These are phyloP conservation scores for Galerucella pusilla DNA, from an alignment of 2,888 invertebrate species.

Conservation along the genomic window DNA sequence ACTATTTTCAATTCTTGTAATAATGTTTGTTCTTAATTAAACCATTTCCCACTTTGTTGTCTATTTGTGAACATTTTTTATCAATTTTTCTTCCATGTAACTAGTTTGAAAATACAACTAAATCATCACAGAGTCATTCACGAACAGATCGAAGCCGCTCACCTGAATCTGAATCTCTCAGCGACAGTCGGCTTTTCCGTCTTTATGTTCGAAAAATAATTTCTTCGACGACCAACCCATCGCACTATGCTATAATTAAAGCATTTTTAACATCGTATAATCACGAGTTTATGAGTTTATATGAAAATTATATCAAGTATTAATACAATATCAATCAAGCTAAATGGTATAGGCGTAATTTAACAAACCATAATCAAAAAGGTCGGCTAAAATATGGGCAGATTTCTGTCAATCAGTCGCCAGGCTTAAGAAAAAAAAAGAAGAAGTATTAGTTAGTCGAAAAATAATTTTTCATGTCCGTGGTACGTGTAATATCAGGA, in stretches of 20 bases:
- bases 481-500: constrained; percentile 21
- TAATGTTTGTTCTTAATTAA: too few species aligned
- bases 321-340: constrained; percentile 52
- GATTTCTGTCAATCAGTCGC: constrained; percentile 39
- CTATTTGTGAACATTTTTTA: too few species aligned
- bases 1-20: too few species aligned
- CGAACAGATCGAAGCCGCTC: background rate
- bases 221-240: constrained; percentile 47
- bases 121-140: background rate
- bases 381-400: constrained; percentile 41
- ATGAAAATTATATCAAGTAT: constrained; percentile 52
- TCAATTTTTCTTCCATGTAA: too few species aligned
- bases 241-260: constrained; percentile 52
- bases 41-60: too few species aligned
- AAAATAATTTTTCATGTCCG: constrained; percentile 27
- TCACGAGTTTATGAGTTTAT: constrained; percentile 47
- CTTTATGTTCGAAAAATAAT: constrained; percentile 44
- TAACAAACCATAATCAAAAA: constrained; percentile 41
- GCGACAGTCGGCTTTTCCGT: constrained; percentile 39
- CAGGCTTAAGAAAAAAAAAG: background rate
- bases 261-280: constrained; percentile 49
- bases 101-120: background rate
- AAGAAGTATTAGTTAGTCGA: constrained; percentile 18
- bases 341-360: constrained; percentile 46
- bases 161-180: constrained; percentile 1